phyloP scores from a whole-genome alignment of 2,113 vertebrate genomes.

The Sinosuthora webbiana region DNA sequence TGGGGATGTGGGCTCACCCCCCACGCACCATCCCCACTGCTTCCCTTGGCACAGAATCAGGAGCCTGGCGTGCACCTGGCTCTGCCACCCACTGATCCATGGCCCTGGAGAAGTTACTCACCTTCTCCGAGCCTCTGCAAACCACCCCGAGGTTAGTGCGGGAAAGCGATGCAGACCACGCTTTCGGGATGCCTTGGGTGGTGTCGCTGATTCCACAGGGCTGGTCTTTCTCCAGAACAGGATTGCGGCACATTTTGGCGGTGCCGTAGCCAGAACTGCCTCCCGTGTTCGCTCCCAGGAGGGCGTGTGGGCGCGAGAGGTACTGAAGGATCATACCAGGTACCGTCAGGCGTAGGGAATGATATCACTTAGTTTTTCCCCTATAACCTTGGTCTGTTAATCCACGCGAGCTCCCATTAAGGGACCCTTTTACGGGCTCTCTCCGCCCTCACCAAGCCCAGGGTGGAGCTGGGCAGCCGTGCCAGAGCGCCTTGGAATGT shows the following conservation, averaged over 20 bases:
- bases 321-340: not conserved
- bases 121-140: not conserved
- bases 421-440: not conserved
- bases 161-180: accelerated
- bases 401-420: not conserved
- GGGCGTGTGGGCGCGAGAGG: not conserved
- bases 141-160: not conserved
- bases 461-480: not conserved
- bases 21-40: accelerated
- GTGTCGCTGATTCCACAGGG: not conserved
- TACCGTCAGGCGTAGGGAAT: not conserved
- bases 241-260: not conserved
- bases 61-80: not conserved
- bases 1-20: accelerated
- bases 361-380: not conserved
- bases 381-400: not conserved
- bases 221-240: not conserved
- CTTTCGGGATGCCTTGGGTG: not conserved
- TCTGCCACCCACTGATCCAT: not conserved
- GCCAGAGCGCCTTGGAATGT: not conserved
- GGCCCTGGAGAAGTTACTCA: slow-evolving; percentile 30
- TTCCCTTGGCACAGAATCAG: not conserved
- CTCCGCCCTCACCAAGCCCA: not conserved
- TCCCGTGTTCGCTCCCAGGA: not conserved
- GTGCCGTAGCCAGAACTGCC: not conserved